A percentile compares a stretch with the other conserved stretches of the same genome.
phyloP scores from a whole-genome alignment of 2,888 invertebrate genomes.

The Chloroclystis v-ata region DNA sequence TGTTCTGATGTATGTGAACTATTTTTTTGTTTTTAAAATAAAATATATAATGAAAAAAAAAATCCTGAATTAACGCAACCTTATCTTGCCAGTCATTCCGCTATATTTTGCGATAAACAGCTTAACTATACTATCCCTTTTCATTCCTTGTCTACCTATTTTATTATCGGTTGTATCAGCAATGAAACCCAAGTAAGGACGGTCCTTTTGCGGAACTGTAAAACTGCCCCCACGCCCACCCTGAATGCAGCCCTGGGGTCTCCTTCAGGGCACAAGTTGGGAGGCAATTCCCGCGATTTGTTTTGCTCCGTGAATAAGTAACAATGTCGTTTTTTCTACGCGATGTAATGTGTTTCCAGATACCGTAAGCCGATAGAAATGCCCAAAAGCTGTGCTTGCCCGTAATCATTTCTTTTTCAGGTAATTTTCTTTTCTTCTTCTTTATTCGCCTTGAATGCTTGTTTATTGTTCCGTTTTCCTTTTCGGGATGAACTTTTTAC shows the following conservation, averaged over 20 bases:
- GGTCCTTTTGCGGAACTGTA: not conserved
- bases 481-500: not conserved
- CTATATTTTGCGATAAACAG: too few relatives aligned
- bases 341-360: conserved; percentile 16
- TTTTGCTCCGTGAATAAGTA: conserved; percentile 17
- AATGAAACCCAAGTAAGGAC: not conserved
- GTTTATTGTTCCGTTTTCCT: not conserved
- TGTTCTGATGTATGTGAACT: too few relatives aligned
- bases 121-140: too few relatives aligned
- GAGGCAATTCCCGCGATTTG: conserved; percentile 16
- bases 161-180: conserved; percentile 2
- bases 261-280: conserved; percentile 10
- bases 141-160: too few relatives aligned
- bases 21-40: too few relatives aligned
- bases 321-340: conserved; percentile 14
- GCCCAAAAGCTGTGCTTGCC: not conserved
- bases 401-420: not conserved
- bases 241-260: conserved; percentile 10
- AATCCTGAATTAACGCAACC: too few relatives aligned
- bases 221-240: not conserved
- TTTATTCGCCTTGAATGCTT: not conserved
- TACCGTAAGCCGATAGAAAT: conserved; percentile 9
- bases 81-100: too few relatives aligned
- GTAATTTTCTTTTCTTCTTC: conserved; percentile 1
- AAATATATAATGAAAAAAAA: too few relatives aligned